A percentile compares a stretch with the other conserved stretches of the same genome.
phyloP scores from a whole-genome alignment of 2,888 invertebrate genomes.

The Anorthoa munda region DNA sequence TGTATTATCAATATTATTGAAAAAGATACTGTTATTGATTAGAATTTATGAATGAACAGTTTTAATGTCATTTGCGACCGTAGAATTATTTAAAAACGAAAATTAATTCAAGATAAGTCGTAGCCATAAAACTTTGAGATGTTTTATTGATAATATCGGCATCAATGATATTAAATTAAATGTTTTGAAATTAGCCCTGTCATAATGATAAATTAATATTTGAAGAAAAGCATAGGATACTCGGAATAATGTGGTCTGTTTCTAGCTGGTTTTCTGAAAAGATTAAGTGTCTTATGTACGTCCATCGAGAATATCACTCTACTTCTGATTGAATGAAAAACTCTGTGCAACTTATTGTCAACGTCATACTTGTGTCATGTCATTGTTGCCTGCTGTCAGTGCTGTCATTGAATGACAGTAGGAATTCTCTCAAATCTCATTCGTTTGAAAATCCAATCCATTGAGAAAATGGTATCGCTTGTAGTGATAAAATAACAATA shows the following conservation, averaged over 20 bases:
- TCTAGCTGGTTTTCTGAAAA: neutral
- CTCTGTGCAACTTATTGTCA: conserved; percentile 28
- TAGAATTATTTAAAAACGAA: conserved; percentile 16
- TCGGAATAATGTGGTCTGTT: neutral
- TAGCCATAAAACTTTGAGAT: neutral
- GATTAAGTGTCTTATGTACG: neutral
- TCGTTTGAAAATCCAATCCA: neutral
- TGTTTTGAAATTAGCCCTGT: neutral
- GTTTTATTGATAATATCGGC: neutral
- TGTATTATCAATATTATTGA: conserved; percentile 60
- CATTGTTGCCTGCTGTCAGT: too few relatives aligned
- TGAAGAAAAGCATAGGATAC: too few relatives aligned
- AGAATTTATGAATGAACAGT: conserved; percentile 34
- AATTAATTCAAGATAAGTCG: neutral
- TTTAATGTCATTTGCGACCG: neutral
- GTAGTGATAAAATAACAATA: neutral
- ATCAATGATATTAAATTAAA: neutral
- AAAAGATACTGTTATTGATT: conserved; percentile 33
- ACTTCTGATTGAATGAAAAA: conserved; percentile 6
- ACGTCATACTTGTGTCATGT: neutral
- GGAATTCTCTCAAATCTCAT: neutral
- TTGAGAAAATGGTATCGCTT: neutral
- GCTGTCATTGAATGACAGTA: neutral
- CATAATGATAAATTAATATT: neutral
- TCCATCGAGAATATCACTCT: conserved; percentile 34